Percentiles rank a stretch among this genome's conserved stretches.
These are phyloP conservation scores for Crotophaga sulcirostris DNA, from an alignment of 2,113 vertebrate genomes.

Conservation along the genomic window DNA sequence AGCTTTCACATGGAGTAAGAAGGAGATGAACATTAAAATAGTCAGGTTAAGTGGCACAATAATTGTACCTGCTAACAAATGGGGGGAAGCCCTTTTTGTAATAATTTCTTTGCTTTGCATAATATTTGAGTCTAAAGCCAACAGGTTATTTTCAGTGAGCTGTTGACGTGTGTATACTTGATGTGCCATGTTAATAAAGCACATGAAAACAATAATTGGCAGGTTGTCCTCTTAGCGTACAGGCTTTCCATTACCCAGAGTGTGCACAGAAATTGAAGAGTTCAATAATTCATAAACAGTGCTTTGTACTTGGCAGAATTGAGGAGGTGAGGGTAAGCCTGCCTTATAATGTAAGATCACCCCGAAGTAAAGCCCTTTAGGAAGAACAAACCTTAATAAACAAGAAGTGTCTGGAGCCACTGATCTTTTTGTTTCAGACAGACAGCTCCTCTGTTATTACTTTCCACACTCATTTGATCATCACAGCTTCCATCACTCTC, in stretches of 20 bases:
- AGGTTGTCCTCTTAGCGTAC: slow-evolving; percentile 32
- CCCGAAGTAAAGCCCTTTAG: slow-evolving; percentile 12
- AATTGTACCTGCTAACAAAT: slow-evolving; percentile 19
- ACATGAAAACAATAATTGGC: background rate
- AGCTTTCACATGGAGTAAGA: slow-evolving; percentile 9
- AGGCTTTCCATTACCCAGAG: background rate
- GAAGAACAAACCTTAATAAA: slow-evolving; percentile 27
- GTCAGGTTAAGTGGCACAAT: slow-evolving; percentile 46
- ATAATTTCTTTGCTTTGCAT: background rate
- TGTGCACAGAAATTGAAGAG: background rate
- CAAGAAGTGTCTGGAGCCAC: background rate
- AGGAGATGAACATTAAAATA: slow-evolving; percentile 17
- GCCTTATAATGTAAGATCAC: background rate
- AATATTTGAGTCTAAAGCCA: background rate
- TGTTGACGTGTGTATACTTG: slow-evolving; percentile 9
- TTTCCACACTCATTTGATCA: background rate
- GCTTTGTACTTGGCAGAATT: background rate
- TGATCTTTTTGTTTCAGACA: background rate
- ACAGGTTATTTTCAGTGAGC: background rate
- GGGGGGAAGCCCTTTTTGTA: background rate
- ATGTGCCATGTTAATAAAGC: slow-evolving; percentile 29
- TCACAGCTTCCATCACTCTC: background rate
- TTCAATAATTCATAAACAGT: slow-evolving; percentile 23
- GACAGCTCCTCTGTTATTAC: background rate
- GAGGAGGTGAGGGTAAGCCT: slow-evolving; percentile 4